Evolutionary conservation across 2,113 vertebrate species (phyloP), one percentile per base, ranked within the genome.

Genomic region (Epinephelus lanceolatus): DNA sequence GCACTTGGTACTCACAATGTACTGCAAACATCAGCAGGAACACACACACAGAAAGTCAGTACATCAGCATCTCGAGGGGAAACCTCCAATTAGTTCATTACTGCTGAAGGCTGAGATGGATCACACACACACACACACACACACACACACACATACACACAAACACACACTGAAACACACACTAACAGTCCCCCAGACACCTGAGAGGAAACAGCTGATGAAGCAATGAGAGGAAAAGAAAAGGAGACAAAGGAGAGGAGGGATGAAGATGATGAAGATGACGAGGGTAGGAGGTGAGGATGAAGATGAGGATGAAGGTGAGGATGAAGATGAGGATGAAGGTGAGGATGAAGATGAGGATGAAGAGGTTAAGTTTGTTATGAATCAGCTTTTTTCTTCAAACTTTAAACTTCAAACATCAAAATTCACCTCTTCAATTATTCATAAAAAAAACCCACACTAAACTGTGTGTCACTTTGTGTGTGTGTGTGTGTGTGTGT

Each of bases 151-250:
- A 25, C 63, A 68, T 25, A 60, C 59, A 33, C 61, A n/a, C 61
- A 62, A 33, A 63, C 30, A 12, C 60, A 33, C 49, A 2, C 40
- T 33, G 12, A 62, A 33, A 63, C 18, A 12, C 60, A 33, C 49
- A 6, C 40, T 33, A 21, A 60, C 17, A 66, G 52, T 42, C 23
- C 30, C 59, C 21, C 45, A 19, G 63, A 51, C 79, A 52, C 42
- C 62, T 81, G 8, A 55, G 0, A 76, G 72, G n/a, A 77, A 78
- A 73, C 45, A 78, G 55, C 74, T 78, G 75, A 76, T 65, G 55
- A 67, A 47, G 80, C 57, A 75, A 40, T 0, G 5, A 51, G 49
- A 51, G 17, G 4, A 47, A 6, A 55, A 23, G 13, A 65, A 23
- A 19, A 19, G 51, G 13, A n/a, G 57, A 19, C 19, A 0, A 3